These are phyloP conservation scores for Eurois occulta DNA, from an alignment of 2,888 invertebrate genomes.

Conservation along the genomic window DNA sequence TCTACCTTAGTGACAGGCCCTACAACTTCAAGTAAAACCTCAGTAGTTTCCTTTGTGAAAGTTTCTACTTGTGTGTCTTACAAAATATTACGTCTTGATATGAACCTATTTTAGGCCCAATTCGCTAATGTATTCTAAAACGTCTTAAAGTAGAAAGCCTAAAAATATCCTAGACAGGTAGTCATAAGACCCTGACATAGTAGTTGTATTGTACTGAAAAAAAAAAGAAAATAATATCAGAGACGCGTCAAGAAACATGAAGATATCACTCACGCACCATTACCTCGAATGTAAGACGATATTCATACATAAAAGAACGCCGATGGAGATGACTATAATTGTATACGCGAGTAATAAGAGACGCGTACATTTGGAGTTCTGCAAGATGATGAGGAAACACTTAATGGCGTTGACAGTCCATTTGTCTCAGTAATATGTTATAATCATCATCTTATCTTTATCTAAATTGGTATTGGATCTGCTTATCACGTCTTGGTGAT, in stretches of 20 bases:
- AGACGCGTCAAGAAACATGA: constrained; percentile 62
- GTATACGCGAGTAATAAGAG: constrained; percentile 65
- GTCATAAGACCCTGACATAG: constrained; percentile 16
- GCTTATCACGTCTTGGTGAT: neutral
- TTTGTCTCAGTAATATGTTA: constrained; percentile 9
- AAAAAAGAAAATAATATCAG: constrained; percentile 52
- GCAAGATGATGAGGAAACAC: constrained; percentile 8
- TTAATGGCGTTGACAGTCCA: constrained; percentile 28
- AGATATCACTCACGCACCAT: constrained; percentile 75
- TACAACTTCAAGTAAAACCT: neutral
- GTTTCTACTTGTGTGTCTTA: neutral
- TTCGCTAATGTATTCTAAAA: neutral
- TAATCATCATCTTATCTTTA: neutral
- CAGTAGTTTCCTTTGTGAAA: neutral
- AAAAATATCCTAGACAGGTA: constrained; percentile 11
- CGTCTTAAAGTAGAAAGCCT: neutral
- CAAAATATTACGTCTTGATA: neutral
- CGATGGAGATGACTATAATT: constrained; percentile 66
- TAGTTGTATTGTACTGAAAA: constrained; percentile 44
- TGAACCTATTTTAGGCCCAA: neutral
- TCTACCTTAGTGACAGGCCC: neutral
- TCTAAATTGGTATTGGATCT: neutral
- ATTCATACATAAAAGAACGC: constrained; percentile 68
- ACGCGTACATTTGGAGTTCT: constrained; percentile 39
- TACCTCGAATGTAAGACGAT: constrained; percentile 74